Evolutionary conservation across 2,888 invertebrate genomes (phyloP), one percentile per base, ranked within the genome.

Genomic region (Cotesia congregata): DNA sequence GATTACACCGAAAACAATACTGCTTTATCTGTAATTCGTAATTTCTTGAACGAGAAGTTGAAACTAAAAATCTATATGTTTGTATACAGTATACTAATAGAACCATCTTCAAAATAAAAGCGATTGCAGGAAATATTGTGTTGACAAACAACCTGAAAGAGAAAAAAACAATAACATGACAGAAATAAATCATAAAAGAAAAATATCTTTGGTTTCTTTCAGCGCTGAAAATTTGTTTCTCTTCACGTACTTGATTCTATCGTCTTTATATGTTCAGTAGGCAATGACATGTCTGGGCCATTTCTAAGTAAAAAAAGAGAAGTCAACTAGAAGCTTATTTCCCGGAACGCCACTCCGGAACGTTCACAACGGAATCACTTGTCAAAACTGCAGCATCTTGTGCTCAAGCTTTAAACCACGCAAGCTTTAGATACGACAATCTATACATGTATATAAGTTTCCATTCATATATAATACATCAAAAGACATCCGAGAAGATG

Each of bases 241-340:
- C 62, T 62, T 20, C 5, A 20, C 62, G 20, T 62, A 62, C 20
- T 62, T 20, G 20, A 15, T 20, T 62, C 62, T n/a, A 62, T 62
- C 62, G 62, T 62, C 15, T 62, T 20, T 15, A n/a, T 62, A 62
- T 62, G 62, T 20, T 62, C 62, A 62, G 62, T 62, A 62, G 15
- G 62, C 62, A 17, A 61, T 64, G 68, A 9, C 67, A 71, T 74
- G 71, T 75, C 69, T 67, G 64, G 67, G 72, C 75, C 59, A 72
- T 67, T 76, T 79, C 78, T 78, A 81, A 82, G 82, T 85, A 86
- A 83, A 79, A 83, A 83, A 81, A 81, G 82, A 81, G 82, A 85
- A 85, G 82, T 83, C 83, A 82, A 60, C 64, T 59, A 59, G 41
- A 83, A 86, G 84, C 83, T 84, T 86, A 85, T 86, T 86, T 85